Conservation (phyloP, 2,888 invertebrate genomes). For the Diarsia dahlii region DNA sequence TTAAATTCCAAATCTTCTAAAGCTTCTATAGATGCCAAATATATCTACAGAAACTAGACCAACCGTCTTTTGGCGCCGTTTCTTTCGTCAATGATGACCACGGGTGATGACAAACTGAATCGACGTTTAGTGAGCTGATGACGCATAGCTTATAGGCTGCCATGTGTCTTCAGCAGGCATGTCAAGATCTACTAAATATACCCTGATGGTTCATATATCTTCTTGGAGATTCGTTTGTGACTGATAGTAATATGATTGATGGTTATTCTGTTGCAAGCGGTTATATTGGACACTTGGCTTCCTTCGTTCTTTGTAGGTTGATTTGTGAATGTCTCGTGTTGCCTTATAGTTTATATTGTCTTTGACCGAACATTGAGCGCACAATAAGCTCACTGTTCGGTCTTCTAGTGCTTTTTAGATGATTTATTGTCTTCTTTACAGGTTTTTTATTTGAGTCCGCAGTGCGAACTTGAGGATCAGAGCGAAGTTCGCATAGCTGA, state of each 20-base stretch:
- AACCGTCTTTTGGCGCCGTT: constrained; percentile 2
- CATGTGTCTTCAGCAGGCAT: constrained; percentile 31
- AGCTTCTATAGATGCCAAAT: constrained; percentile 10
- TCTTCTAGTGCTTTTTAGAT: no score
- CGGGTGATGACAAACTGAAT: constrained; percentile 28
- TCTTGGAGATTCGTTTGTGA: constrained; percentile 19
- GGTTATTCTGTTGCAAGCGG: constrained; percentile 15
- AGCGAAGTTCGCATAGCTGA: no score
- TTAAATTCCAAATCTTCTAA: constrained; percentile 13
- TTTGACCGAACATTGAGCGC: no score
- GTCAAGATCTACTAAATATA: constrained; percentile 36
- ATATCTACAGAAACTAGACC: constrained; percentile 2
- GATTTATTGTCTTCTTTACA: no score
- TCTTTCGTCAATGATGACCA: constrained; percentile 3
- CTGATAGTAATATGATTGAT: constrained; percentile 19
- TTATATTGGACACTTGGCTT: constrained; percentile 19
- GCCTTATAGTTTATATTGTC: not conserved
- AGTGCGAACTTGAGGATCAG: not conserved
- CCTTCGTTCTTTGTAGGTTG: not conserved
- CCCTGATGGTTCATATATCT: constrained; percentile 24
- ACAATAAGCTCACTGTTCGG: no score
- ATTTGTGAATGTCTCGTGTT: not conserved
- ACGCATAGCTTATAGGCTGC: constrained; percentile 30
- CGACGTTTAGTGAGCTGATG: constrained; percentile 23
- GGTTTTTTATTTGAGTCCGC: not conserved